Base-by-base conservation (phyloP, 2,888 invertebrate genomes). In the Trichogramma evanescens region DNA sequence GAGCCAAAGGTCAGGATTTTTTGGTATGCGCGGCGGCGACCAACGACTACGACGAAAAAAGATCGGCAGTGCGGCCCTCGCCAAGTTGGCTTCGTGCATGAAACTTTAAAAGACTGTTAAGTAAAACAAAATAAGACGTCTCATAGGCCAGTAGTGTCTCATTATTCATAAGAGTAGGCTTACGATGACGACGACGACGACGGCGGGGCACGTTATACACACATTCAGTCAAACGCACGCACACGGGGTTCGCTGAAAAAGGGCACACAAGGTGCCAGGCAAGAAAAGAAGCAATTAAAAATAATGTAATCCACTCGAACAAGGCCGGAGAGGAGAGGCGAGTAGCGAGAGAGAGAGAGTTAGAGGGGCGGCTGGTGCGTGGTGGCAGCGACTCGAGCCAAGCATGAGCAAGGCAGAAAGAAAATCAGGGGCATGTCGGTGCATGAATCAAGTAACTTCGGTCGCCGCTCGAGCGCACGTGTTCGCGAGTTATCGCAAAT, bases 221-320 rank as follows among this genome's bases (percentile, higher is more conserved):
- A 26, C 26, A 26, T 26, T 26, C 26, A 26, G 26, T 26, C 26
- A 26, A 26, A 26, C 26, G 26, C 26, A 26, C 26, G 26, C 26
- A 26, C 26, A 3, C 26, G 26, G 26, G 3, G 26, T 26, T 26
- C 26, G 26, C 26, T 26, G 10, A 42, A 10, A n/a, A 8, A 53
- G 46, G 4, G 40, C 10, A 10, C 50, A 38, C 49, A 54, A 50
- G 61, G 58, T 45, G 62, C 55, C 58, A 52, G 55, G 55, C 58
- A 62, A 59, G 57, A 59, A 63, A 59, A 59, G 63, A 53, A 63
- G 63, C 63, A 63, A 63, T 63, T 63, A 63, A 63, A 63, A 63
- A 59, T 63, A 63, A 63, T 63, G 59, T 63, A 63, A 63, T 59
- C 57, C 59, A 50, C 44, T 44, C 2, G 50, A 26, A 26, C 26